A percentile compares a stretch with the other conserved stretches of the same genome.
Conservation (phyloP, 2,888 invertebrate genomes). For the Cartodere bifasciata region DNA sequence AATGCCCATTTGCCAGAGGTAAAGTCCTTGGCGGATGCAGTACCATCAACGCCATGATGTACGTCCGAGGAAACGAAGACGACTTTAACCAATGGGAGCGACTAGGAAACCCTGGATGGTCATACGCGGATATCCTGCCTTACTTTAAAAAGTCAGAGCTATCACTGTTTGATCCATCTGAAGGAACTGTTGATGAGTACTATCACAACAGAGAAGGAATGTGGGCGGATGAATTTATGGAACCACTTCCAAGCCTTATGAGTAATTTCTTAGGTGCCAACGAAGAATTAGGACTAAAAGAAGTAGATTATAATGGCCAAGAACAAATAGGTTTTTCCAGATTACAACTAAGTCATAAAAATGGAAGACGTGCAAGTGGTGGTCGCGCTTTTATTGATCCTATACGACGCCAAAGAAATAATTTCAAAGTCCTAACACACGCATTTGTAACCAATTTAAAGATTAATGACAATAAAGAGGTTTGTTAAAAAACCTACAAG, state of each 20-base stretch:
- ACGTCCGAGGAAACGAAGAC: constrained; percentile 60
- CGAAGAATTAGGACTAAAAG: constrained; percentile 61
- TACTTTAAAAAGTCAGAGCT: constrained; percentile 77
- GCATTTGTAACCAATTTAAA: constrained; percentile 59
- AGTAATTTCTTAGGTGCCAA: constrained; percentile 61
- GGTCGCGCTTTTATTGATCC: constrained; percentile 71
- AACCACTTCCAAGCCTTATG: constrained; percentile 47
- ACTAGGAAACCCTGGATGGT: constrained; percentile 73
- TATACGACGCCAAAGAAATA: constrained; percentile 51
- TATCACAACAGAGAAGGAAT: constrained; percentile 59
- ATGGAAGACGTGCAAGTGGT: constrained; percentile 67
- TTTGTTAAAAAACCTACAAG: no score
- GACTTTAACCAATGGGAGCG: constrained; percentile 77
- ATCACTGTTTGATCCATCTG: no score
- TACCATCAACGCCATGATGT: constrained; percentile 72
- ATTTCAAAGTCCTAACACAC: constrained; percentile 63
- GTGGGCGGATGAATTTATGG: constrained; percentile 61
- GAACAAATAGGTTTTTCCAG: constrained; percentile 42
- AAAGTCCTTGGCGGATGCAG: constrained; percentile 76
- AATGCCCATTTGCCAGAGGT: constrained; percentile 72
- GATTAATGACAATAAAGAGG: constrained; percentile 48
- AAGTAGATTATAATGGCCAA: constrained; percentile 64
- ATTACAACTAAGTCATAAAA: constrained; percentile 58
- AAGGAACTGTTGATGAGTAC: constrained; percentile 48
- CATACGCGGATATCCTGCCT: constrained; percentile 63